A percentile compares a stretch with the other conserved stretches of the same genome.
Evolutionary conservation across 2,797 vertebrate genomes (phyloP).

Genomic region (Spinus pinus): DNA sequence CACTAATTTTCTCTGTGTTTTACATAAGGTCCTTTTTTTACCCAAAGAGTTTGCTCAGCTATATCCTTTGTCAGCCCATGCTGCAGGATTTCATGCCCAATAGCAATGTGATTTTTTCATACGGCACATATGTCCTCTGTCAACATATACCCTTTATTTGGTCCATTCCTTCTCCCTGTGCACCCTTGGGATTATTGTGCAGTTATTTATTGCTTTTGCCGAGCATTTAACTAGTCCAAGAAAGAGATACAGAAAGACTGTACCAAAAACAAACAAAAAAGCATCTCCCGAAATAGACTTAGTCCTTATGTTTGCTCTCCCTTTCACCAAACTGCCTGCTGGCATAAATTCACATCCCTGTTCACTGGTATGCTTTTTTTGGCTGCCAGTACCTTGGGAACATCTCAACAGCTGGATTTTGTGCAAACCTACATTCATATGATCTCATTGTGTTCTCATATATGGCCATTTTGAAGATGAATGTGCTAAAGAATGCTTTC

Average conservation of each 20-base stretch:
- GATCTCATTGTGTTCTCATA: conserved; percentile 50
- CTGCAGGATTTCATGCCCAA: not conserved
- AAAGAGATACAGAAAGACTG: not conserved
- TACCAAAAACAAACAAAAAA: not conserved
- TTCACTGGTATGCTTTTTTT: conserved; percentile 43
- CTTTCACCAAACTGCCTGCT: conserved; percentile 8
- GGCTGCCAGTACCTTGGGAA: conserved; percentile 36
- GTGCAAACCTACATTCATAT: conserved; percentile 25
- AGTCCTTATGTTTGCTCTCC: conserved; percentile 7
- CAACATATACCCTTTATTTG: not conserved
- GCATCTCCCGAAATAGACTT: conserved; percentile 19
- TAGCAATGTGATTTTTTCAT: not conserved
- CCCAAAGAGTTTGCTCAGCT: not conserved
- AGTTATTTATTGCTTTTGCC: not conserved
- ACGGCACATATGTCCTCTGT: not conserved
- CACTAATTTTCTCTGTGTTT: not conserved
- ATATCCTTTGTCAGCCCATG: not conserved
- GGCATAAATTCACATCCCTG: conserved; percentile 19
- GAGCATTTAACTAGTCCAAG: not conserved
- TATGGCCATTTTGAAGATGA: conserved; percentile 25
- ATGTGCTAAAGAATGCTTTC: conserved; percentile 14
- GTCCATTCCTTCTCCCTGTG: not conserved
- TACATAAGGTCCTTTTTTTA: not conserved
- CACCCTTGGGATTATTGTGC: not conserved
- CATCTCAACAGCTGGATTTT: conserved; percentile 47